Base-by-base conservation (phyloP, 2,888 invertebrate genomes). In the Anthrax anthrax region DNA sequence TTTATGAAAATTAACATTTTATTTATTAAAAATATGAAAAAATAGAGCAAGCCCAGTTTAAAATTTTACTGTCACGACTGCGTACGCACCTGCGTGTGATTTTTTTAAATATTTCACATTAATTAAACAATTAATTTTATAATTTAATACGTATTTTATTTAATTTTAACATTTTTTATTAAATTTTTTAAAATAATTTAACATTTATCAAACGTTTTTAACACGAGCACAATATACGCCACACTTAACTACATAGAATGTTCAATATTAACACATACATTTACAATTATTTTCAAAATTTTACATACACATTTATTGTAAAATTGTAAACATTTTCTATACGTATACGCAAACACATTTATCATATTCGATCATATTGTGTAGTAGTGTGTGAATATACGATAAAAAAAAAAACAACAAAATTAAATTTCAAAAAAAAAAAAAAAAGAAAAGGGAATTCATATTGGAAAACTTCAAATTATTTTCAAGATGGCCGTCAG, bases 41-140 rank as follows among this genome's bases (percentile, higher is more conserved):
- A 47, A 53, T 57, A 60, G 86, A 84, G 85, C 86, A 86, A 80
- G 83, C 85, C 78, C 85, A 85, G 84, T 84, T 78, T 77, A 80
- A 77, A 78, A 77, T 77, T 77, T 76, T 73, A 77, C 80, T 80
- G 78, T 83, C 60, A 85, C 85, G 86, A 78, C 88, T 89, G 89
- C 89, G 88, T 89, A 87, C 87, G 88, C 87, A 88, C 88, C 86
- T 89, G 85, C 84, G 85, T 85, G 82, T 73, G 71, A 62, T 72
- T 74, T 72, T n/a, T 71, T 71, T 55, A 57, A 56, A 55, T 57
- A 52, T 58, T 55, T 56, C 56, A 50, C 54, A 47, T 52, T 51
- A 54, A 55, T 58, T 54, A 54, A 51, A 52, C 55, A 54, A 47
- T 50, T 53, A 54, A 57, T 50, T 48, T 53, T 51, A 52, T 52